Percentiles rank a stretch among this genome's conserved stretches.
phyloP scores from a whole-genome alignment of 2,888 invertebrate species.

The Ectropis crepuscularia region DNA sequence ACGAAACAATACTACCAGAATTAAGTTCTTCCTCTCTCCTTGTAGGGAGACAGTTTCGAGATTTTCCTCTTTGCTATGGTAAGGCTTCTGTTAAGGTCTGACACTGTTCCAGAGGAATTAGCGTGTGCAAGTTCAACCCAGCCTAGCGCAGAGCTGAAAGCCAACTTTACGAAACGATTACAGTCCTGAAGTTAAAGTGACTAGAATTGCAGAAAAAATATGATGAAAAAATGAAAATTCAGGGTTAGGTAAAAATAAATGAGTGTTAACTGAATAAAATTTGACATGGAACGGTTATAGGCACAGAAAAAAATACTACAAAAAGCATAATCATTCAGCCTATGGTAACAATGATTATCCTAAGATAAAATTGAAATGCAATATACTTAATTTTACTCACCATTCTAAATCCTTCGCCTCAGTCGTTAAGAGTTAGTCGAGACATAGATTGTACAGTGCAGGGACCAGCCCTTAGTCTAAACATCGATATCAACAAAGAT shows the following conservation, averaged over 20 bases:
- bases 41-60: too few species aligned
- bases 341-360: conserved; percentile 70
- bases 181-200: conserved; percentile 28
- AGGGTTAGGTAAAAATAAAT: conserved; percentile 7
- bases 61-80: too few species aligned
- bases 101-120: too few species aligned
- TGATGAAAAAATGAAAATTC: conserved; percentile 16
- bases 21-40: too few species aligned
- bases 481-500: conserved; percentile 72
- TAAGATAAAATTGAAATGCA: conserved; percentile 77
- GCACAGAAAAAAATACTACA: conserved; percentile 49
- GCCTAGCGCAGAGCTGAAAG: too few species aligned
- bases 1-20: conserved; percentile 2
- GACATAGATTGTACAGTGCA: conserved; percentile 51
- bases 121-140: too few species aligned
- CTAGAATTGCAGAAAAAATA: conserved; percentile 37
- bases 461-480: conserved; percentile 75
- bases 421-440: conserved; percentile 45
- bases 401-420: conserved; percentile 39
- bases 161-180: too few species aligned
- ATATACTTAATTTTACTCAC: conserved; percentile 58
- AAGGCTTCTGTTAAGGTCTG: too few species aligned
- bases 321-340: conserved; percentile 56
- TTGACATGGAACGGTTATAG: conserved; percentile 17
- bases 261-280: conserved; percentile 4